Conservation (phyloP, 2,888 invertebrate genomes). For the Cantharis flavilabris region DNA sequence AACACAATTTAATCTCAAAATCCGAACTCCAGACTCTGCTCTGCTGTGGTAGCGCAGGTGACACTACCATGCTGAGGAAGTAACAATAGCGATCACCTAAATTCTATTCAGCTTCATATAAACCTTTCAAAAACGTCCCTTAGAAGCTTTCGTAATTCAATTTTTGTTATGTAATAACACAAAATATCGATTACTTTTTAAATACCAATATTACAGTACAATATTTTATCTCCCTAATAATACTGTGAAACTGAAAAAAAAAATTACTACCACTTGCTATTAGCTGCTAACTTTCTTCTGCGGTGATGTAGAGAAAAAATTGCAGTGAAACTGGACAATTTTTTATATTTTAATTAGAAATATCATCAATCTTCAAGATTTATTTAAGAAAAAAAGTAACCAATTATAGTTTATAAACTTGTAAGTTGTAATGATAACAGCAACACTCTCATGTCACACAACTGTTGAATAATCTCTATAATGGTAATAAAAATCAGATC, state of each 20-base stretch:
- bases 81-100: background rate
- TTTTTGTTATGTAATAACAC: background rate
- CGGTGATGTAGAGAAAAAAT: background rate
- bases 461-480: background rate
- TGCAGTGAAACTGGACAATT: background rate
- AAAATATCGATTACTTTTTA: background rate
- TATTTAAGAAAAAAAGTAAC: background rate
- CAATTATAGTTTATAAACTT: slow-evolving; percentile 3
- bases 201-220: background rate
- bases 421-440: slow-evolving; percentile 3
- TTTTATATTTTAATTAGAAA: background rate
- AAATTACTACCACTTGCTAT: background rate
- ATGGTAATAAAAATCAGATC: background rate
- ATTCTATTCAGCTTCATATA: background rate
- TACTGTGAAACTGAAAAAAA: background rate
- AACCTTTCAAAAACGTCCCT: background rate
- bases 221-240: background rate
- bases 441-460: slow-evolving; percentile 3
- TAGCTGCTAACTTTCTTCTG: background rate
- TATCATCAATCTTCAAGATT: background rate
- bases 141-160: background rate
- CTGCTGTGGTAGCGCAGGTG: background rate
- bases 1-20: background rate
- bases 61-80: background rate
- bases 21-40: background rate